Base-by-base conservation (phyloP, 2,797 vertebrate genomes). In the Sebastes wilsoni region DNA sequence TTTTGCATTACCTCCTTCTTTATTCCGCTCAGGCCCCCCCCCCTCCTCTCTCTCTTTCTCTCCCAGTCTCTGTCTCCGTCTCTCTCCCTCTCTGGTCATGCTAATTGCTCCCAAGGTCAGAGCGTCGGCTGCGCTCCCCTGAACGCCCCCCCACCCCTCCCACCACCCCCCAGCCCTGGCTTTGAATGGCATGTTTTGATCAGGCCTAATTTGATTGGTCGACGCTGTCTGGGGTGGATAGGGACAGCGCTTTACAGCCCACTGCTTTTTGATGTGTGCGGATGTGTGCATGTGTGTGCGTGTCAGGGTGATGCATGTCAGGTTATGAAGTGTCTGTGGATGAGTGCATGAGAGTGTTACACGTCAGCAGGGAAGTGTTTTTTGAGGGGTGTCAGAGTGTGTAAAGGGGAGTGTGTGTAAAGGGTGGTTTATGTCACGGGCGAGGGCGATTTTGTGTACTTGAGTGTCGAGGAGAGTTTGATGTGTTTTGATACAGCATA, bases 151-250 rank as follows among this genome's bases (percentile, higher is more conserved):
- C 10, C 32, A n/a, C 32, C 28, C 8, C 11, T 14, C 58, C n/a
- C 72, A 3, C 27, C 18, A 1, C 46, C 18, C 55, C 74, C 84
- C 67, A 78, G 80, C 77, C 84, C 89, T 52, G 84, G 80, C 92
- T 93, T 93, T 96, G 95, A 96, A 95, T 95, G 95, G 92, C 95
- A 94, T 95, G 93, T 95, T 95, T 95, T 95, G 94, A 95, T 96
- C 95, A 95, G 93, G 90, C 87, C 93, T 96, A 94, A 96, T 96
- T 95, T 95, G 94, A 96, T 96, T 95, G 94, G 93, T 94, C 89
- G 87, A 92, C 69, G 86, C 88, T 81, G 90, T 94, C 89, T 90
- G 91, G 88, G 91, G 87, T 85, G 91, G 94, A 94, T 90, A 90
- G 91, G 91, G 92, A 91, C 92, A 93, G 86, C 88, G 81, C 91